These are phyloP conservation scores for Chiloscyllium punctatum DNA, from an alignment of 2,797 vertebrate genomes.

Conservation along the genomic window DNA sequence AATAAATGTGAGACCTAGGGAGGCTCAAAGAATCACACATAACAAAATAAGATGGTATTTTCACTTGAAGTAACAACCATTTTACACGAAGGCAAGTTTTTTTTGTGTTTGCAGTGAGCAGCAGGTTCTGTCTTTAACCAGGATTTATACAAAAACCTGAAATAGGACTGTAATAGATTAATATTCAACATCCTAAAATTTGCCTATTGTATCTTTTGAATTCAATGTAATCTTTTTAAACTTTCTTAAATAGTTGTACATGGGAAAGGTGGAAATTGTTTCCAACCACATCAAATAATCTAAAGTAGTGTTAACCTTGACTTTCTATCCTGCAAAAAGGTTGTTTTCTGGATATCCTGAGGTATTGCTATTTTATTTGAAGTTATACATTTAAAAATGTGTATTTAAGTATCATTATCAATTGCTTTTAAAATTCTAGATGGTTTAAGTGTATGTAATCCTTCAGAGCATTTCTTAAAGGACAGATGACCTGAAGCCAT, in stretches of 20 bases:
- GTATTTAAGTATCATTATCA: background rate
- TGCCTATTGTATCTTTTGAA: background rate
- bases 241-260: background rate
- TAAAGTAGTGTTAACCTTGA: background rate
- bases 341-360: background rate
- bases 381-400: background rate
- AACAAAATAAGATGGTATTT: background rate
- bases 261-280: background rate
- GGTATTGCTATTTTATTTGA: background rate
- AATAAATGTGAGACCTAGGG: background rate
- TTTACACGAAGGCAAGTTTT: background rate
- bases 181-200: background rate
- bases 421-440: background rate
- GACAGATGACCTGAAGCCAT: background rate
- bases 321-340: background rate
- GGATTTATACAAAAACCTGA: background rate
- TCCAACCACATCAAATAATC: background rate
- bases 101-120: background rate
- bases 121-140: background rate
- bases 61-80: background rate
- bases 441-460: background rate
- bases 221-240: background rate
- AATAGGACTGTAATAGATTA: no score
- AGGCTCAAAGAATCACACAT: background rate
- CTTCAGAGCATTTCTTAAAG: conserved; percentile 1